Base-by-base conservation (phyloP, 1,140 invertebrate genomes). In the Eulimnadia texana region DNA sequence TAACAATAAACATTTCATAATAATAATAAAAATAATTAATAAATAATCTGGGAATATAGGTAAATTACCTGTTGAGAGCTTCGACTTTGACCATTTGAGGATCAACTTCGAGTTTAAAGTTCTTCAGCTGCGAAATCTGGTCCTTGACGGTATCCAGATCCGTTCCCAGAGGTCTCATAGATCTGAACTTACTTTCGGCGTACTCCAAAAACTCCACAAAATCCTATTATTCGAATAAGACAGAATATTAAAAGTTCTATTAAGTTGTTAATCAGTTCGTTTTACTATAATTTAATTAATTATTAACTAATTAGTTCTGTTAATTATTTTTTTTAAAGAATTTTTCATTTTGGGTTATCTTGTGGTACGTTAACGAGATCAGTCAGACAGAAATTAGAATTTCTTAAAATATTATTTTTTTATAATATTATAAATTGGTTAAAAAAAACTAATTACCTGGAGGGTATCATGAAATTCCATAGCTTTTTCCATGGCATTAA, bases 1-100 rank as follows among this genome's bases (percentile, higher is more conserved):
- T 6, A 42, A 9, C 6, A 42, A 42, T 42, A 42, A 42, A 42
- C 16, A 42, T 51, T 55, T 54, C 24, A 19, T 61, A 13, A 16
- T 42, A 42, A 6, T 16, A 42, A 42, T n/a, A n/a, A n/a, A n/a
- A n/a, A n/a, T n/a, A n/a, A n/a, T n/a, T n/a, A n/a, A n/a, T n/a
- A 74, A 16, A n/a, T n/a, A n/a, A n/a, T n/a, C n/a, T n/a, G n/a
- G n/a, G n/a, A n/a, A n/a, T n/a, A n/a, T n/a, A n/a, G 6, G 33
- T 42, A 9, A 19, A 74, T 72, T 76, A 93, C 88, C 92, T 91
- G 78, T 97, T 98, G 57, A 98, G 79, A 63, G 91, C 85, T 76
- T 98, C 93, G 66, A 98, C 88, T 76, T 96, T 93, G 42, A 93
- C 90, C 86, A 97, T 93, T 70, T 95, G 90, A n/a, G 92, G 93